Evolutionary conservation across 2,888 invertebrate genomes (phyloP).

Genomic region (Caenorhabditis parvicauda): DNA sequence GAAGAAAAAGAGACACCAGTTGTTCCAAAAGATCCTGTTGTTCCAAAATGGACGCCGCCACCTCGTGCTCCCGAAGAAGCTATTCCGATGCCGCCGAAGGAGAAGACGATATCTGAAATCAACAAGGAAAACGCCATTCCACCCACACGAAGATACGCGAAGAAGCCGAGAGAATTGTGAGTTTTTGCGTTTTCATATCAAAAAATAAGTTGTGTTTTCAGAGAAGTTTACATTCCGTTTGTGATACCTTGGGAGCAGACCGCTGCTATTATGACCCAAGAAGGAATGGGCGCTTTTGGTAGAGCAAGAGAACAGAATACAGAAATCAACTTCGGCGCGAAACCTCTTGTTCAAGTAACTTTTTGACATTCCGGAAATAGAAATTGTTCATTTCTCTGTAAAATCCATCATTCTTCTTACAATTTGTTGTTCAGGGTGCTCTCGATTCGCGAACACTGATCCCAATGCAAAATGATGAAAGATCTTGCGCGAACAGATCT

Average conservation of each 20-base stretch:
- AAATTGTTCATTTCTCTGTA: not conserved
- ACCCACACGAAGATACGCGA: conserved; percentile 49
- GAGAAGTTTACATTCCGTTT: conserved; percentile 49
- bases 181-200: conserved; percentile 8
- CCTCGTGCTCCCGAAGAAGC: conserved; percentile 31
- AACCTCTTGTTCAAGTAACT: conserved; percentile 26
- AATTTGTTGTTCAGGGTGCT: conserved; percentile 34
- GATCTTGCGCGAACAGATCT: conserved; percentile 28
- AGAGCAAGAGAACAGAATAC: conserved; percentile 34
- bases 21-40: conserved; percentile 19
- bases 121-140: conserved; percentile 49
- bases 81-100: conserved; percentile 50
- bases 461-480: conserved; percentile 47
- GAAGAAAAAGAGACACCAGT: conserved; percentile 16
- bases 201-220: conserved; percentile 13
- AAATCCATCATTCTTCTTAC: not conserved
- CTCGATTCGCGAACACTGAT: conserved; percentile 53
- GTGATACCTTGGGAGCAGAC: conserved; percentile 51
- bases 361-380: too few relatives aligned
- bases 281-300: conserved; percentile 58
- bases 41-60: conserved; percentile 49
- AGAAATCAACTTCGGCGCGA: conserved; percentile 33
- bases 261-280: conserved; percentile 38
- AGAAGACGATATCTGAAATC: conserved; percentile 47
- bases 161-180: conserved; percentile 46